Evolutionary conservation across 1,140 invertebrate species (phyloP), one percentile per base, ranked within the genome.

Genomic region (Streblospio benedicti): DNA sequence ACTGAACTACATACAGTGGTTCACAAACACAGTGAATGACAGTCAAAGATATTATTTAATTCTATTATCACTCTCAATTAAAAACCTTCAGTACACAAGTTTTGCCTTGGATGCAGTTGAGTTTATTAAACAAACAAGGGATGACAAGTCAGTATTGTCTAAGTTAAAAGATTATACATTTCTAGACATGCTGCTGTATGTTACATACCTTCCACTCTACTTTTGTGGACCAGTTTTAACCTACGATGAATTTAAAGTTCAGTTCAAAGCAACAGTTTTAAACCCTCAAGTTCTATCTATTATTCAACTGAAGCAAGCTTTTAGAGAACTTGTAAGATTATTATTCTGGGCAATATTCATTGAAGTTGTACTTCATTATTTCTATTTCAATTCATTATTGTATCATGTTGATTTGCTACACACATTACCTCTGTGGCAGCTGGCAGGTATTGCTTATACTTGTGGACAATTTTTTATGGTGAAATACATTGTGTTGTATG

Each of bases 141-240:
- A n/a, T n/a, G n/a, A n/a, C n/a, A n/a, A n/a, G n/a, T n/a, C n/a
- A n/a, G n/a, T n/a, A n/a, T n/a, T n/a, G n/a, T n/a, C n/a, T n/a
- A n/a, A n/a, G n/a, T n/a, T n/a, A n/a, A n/a, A n/a, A n/a, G 14
- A 43, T 16, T 64, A 63, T 35, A 59, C 58, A 9, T 73, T 82
- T 47, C 33, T 70, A 1, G 71, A 83, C 27, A 81, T 82, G 62
- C 67, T 86, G 23, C 82, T 84, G 31, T 93, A 92, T 70, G 83
- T 83, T 60, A 82, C 91, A 61, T 93, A 93, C 74, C 82, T 91
- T 41, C 90, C 90, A 28, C 79, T 85, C 9, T 80, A 89, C 43
- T 86, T 87, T 65, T 81, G 84, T 62, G 90, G 90, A 45, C 90
- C 90, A 25, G 79, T 91, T 52, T 82, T 93, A 62, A 79, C 85